These are phyloP conservation scores for Erpobdella octoculata DNA, from an alignment of 2,888 invertebrate genomes.

Conservation along the genomic window DNA sequence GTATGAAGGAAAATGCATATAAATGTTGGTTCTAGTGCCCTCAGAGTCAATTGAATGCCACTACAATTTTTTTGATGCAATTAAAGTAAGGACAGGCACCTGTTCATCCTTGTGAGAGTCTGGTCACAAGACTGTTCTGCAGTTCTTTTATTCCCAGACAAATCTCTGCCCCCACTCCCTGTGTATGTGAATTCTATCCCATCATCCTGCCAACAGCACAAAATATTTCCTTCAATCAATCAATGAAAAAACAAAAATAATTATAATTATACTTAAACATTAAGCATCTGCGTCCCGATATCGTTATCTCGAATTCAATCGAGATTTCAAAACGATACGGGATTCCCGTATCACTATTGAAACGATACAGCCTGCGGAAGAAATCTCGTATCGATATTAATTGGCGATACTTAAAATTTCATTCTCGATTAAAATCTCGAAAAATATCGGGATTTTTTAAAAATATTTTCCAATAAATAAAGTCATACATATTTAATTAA, in stretches of 20 bases:
- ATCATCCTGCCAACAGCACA: constrained; percentile 56
- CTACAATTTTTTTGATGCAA: not conserved
- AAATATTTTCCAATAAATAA: too few relatives aligned
- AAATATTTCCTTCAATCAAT: not conserved
- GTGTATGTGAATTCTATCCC: constrained; percentile 75
- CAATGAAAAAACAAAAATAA: not conserved
- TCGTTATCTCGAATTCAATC: too few relatives aligned
- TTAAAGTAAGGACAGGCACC: too few relatives aligned
- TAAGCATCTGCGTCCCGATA: too few relatives aligned
- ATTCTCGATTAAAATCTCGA: too few relatives aligned
- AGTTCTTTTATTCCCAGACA: constrained; percentile 73
- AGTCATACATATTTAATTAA: too few relatives aligned
- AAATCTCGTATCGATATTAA: too few relatives aligned
- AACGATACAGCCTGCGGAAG: too few relatives aligned
- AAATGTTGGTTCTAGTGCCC: not conserved
- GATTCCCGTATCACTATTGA: too few relatives aligned
- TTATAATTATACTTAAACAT: not conserved
- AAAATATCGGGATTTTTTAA: too few relatives aligned
- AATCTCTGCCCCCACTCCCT: constrained; percentile 73
- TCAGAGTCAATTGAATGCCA: not conserved
- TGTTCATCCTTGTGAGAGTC: constrained; percentile 67
- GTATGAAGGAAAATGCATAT: not conserved
- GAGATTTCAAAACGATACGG: too few relatives aligned
- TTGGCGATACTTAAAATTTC: too few relatives aligned
- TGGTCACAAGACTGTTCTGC: constrained; percentile 73